These are phyloP conservation scores for Tringa solitaria DNA, from an alignment of 2,113 vertebrate species.

Conservation along the genomic window DNA sequence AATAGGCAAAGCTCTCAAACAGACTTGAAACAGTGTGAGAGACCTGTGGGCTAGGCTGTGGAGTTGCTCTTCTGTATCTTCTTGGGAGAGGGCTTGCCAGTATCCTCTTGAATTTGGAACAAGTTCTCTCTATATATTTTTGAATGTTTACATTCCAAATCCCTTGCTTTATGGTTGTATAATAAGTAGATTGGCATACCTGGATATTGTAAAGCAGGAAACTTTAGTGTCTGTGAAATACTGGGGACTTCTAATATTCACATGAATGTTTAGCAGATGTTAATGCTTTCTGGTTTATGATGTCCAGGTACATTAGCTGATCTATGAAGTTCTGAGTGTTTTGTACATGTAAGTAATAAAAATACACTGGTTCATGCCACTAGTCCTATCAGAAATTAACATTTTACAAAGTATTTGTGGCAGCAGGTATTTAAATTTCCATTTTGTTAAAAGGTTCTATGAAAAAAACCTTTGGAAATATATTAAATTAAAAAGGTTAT, in stretches of 20 bases:
- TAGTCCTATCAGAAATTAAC: background rate
- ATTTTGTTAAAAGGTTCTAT: background rate
- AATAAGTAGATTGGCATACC: background rate
- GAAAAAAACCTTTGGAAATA: background rate
- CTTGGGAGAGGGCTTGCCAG: background rate
- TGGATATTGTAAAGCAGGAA: background rate
- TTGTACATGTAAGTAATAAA: background rate
- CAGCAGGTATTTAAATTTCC: background rate
- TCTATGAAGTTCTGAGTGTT: background rate
- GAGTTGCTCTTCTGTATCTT: background rate
- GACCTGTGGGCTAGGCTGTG: background rate
- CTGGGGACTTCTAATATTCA: background rate
- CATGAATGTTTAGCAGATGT: background rate
- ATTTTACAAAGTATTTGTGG: background rate
- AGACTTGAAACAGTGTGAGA: background rate
- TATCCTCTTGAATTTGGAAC: background rate
- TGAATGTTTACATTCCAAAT: background rate
- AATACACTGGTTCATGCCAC: background rate
- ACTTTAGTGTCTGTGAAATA: background rate
- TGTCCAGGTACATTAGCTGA: background rate
- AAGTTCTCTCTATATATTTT: background rate
- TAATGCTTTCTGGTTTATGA: background rate
- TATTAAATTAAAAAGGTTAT: background rate
- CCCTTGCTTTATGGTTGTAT: background rate
- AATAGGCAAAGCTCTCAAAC: background rate